Evolutionary conservation across 2,113 vertebrate genomes (phyloP).

Genomic region (Rostratula benghalensis): DNA sequence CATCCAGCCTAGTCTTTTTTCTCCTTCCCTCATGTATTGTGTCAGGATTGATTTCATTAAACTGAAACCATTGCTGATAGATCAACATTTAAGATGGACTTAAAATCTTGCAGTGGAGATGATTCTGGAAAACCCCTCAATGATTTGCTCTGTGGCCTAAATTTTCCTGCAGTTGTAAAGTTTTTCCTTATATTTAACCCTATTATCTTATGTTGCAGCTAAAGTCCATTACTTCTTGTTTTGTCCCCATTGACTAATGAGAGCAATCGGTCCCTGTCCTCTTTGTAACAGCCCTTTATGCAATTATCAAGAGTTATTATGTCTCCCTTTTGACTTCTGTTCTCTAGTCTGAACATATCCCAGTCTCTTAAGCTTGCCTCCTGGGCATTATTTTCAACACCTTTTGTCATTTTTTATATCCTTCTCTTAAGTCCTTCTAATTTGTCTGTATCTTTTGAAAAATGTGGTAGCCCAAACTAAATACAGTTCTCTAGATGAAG

Average conservation of each 20-base stretch:
- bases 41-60: not conserved
- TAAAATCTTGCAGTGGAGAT: not conserved
- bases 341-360: slow-evolving; percentile 35
- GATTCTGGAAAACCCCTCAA: not conserved
- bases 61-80: not conserved
- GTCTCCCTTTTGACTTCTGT: slow-evolving; percentile 56
- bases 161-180: not conserved
- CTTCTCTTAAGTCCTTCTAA: slow-evolving; percentile 38
- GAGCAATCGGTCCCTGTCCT: slow-evolving; percentile 40
- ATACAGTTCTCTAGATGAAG: not conserved
- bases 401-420: slow-evolving; percentile 46
- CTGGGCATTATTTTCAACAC: slow-evolving; percentile 53
- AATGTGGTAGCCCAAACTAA: not conserved
- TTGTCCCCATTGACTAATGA: slow-evolving; percentile 59
- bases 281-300: slow-evolving; percentile 54
- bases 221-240: slow-evolving; percentile 51
- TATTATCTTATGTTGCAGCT: not conserved
- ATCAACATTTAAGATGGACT: not conserved
- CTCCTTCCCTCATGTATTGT: not conserved
- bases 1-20: not conserved
- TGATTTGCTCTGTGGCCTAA: not conserved
- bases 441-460: slow-evolving; percentile 52
- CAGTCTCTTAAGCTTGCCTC: slow-evolving; percentile 58
- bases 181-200: slow-evolving; percentile 40
- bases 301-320: slow-evolving; percentile 37